Evolutionary conservation across 1,140 invertebrate species (phyloP), one percentile per base, ranked within the genome.

Genomic region (Drosophila bipectinata): DNA sequence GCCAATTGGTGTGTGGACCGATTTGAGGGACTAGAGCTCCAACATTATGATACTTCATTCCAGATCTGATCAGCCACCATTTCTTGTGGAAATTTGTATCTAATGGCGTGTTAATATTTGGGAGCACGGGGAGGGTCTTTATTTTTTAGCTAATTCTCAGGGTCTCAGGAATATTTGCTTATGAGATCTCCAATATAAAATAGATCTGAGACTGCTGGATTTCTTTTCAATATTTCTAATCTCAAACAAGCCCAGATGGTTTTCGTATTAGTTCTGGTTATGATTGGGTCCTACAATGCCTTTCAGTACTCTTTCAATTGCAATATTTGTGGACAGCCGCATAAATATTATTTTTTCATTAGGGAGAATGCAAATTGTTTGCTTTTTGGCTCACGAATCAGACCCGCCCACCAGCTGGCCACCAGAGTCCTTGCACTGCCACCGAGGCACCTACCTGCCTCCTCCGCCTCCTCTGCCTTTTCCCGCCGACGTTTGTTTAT

Each of bases 321-420:
- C 15, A n/a, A 47, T 69, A 48, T 56, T 15, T 79, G 28, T 49
- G 8, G 55, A 57, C 58, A 47, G 59, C 32, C 47, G 18, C 32
- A 52, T 54, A 82, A 82, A 82, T 82, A 82, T 82, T 82, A 32
- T 82, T 54, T 71, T 82, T 82, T 82, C 79, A 82, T 82, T 82
- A 82, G 41, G 15, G 37, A n/a, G 48, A 73, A 82, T 82, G 74
- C 79, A 82, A 82, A 82, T 82, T 74, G 73, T 71, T 79, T 72
- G 58, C 44, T 41, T 66, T 79, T 67, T 69, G 52, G 69, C 54
- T 58, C 47, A 68, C 58, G 63, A 61, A 75, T 57, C 61, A 52
- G 62, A 12, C 57, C 81, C 78, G 79, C 78, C 78, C 77, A 69
- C 77, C 77, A 77, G 73, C 63, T 72, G 69, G 54, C 63, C 59